These are phyloP conservation scores for Lucilia sericata DNA, from an alignment of 1,140 invertebrate species.

Conservation along the genomic window DNA sequence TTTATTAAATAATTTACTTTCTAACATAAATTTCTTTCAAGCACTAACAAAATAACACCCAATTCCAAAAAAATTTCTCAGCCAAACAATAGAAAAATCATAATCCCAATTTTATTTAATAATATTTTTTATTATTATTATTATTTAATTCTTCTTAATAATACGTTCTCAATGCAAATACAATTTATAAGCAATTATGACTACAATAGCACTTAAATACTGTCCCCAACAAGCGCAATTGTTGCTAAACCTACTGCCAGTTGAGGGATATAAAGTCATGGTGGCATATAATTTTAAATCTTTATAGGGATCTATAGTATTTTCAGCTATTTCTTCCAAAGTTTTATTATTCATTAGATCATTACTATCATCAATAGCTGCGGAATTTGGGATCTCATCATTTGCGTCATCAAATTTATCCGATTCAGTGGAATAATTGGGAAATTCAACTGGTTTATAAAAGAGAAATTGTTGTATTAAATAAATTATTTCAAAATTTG, in stretches of 20 bases:
- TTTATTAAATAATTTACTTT: too few relatives aligned
- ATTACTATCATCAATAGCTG: neutral
- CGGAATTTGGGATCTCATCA: neutral
- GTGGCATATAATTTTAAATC: constrained; percentile 8
- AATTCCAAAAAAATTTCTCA: too few relatives aligned
- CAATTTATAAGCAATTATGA: neutral
- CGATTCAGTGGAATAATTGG: constrained; percentile 65
- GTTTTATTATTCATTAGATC: neutral
- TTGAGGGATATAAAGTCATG: neutral
- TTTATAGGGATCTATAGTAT: neutral
- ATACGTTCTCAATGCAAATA: neutral
- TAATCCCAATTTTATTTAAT: too few relatives aligned
- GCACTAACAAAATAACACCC: too few relatives aligned
- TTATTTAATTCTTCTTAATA: neutral
- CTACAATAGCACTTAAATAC: neutral
- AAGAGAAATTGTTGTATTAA: too few relatives aligned
- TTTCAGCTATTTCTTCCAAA: neutral
- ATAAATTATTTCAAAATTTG: too few relatives aligned
- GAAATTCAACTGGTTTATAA: constrained; percentile 51
- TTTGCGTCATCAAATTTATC: constrained; percentile 55
- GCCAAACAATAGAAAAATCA: too few relatives aligned
- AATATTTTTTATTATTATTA: neutral
- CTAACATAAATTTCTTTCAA: too few relatives aligned
- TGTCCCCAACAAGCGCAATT: neutral
- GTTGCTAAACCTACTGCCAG: neutral